phyloP scores from a whole-genome alignment of 2,797 vertebrate genomes.

The Hippocampus kuda region DNA sequence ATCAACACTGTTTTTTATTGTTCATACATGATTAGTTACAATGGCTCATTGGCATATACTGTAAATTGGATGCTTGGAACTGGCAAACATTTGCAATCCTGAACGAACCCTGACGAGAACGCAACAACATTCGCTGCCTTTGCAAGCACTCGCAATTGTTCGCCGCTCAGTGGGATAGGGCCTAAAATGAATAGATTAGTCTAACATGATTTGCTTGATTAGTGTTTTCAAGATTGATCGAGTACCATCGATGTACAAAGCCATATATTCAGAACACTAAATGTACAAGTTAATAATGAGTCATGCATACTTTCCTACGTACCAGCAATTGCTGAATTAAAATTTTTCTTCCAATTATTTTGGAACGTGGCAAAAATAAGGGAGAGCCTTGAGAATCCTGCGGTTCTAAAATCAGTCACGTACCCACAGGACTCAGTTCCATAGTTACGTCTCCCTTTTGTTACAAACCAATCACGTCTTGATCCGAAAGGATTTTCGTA shows the following conservation, averaged over 20 bases:
- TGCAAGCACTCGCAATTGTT: too few relatives aligned
- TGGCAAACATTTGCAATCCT: too few relatives aligned
- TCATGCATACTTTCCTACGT: background rate
- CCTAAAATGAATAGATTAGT: too few relatives aligned
- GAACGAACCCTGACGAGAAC: too few relatives aligned
- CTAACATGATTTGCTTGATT: background rate
- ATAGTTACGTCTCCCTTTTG: background rate
- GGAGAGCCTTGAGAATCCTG: too few relatives aligned
- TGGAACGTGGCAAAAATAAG: too few relatives aligned
- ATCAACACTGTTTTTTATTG: conserved; percentile 7
- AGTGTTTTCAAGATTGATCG: background rate
- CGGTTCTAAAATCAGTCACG: too few relatives aligned
- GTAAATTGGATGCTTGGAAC: background rate
- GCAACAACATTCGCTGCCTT: too few relatives aligned
- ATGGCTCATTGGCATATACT: too few relatives aligned
- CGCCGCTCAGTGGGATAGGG: too few relatives aligned
- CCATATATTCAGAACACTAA: background rate
- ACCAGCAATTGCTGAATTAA: background rate
- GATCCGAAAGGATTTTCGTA: background rate
- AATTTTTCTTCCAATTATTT: background rate
- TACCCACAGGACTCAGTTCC: background rate
- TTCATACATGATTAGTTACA: background rate
- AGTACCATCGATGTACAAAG: background rate
- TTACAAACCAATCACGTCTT: background rate
- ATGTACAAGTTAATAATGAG: background rate